Conservation (phyloP, 1,140 invertebrate species). For the Euwallacea similis region DNA sequence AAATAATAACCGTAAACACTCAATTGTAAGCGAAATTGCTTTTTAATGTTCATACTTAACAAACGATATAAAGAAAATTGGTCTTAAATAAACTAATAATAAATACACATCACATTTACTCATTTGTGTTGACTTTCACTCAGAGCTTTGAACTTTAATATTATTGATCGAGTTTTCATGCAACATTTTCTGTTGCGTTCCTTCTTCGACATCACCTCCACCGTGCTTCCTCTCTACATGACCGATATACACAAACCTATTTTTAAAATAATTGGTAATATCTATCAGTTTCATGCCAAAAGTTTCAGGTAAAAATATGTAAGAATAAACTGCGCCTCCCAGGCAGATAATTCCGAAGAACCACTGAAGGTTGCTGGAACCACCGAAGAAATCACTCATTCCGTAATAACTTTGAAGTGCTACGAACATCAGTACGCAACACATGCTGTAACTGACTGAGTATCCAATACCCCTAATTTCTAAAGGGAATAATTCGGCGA, state of each 20-base stretch:
- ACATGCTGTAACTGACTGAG: constrained; percentile 58
- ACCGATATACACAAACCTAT: constrained; percentile 52
- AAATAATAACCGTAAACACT: no score
- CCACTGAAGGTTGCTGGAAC: constrained; percentile 53
- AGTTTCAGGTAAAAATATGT: constrained; percentile 70
- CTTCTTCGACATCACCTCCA: neutral
- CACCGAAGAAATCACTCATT: constrained; percentile 44
- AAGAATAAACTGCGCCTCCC: constrained; percentile 61
- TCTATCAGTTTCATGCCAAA: constrained; percentile 68
- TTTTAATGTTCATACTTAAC: no score
- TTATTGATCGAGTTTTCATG: constrained; percentile 8
- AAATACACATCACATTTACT: no score
- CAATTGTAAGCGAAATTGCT: no score
- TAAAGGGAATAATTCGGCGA: constrained; percentile 62
- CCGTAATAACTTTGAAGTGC: constrained; percentile 58
- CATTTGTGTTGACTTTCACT: no score
- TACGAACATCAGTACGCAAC: constrained; percentile 60
- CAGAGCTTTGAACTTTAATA: neutral
- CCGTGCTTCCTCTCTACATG: neutral
- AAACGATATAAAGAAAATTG: no score
- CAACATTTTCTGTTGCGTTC: constrained; percentile 19
- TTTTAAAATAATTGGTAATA: constrained; percentile 65
- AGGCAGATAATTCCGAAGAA: constrained; percentile 69
- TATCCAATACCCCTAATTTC: constrained; percentile 63
- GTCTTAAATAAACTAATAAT: no score